Conservation (phyloP, 2,888 invertebrate species). For the Hirudinaria manillensis region DNA sequence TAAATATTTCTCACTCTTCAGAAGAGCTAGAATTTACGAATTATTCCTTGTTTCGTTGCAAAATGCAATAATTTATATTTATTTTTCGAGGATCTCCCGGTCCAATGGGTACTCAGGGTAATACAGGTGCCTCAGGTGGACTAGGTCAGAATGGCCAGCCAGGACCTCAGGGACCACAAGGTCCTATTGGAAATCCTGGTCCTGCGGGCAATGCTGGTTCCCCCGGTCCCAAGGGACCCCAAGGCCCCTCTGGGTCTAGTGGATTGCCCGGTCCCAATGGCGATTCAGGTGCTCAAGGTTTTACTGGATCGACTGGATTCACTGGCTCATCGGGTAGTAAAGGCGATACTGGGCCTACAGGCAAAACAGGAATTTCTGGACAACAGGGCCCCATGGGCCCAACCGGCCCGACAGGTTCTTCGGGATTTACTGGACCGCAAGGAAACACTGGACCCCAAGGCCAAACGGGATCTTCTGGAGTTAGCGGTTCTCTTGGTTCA, state of each 20-base stretch:
- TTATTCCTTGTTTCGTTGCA: too few species aligned
- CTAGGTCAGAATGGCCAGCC: conserved; percentile 20
- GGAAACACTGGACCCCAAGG: conserved; percentile 34
- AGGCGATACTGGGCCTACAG: conserved; percentile 33
- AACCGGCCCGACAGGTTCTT: conserved; percentile 32
- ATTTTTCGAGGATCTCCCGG: conserved; percentile 33
- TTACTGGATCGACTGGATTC: neutral
- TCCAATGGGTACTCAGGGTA: conserved; percentile 32
- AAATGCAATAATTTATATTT: too few species aligned
- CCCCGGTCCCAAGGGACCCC: conserved; percentile 31
- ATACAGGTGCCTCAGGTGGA: conserved; percentile 34
- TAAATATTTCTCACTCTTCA: too few species aligned
- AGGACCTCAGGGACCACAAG: conserved; percentile 35
- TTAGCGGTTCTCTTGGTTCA: conserved; percentile 40
- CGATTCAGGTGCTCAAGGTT: conserved; percentile 29
- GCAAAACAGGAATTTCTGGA: conserved; percentile 26
- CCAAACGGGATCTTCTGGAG: conserved; percentile 22
- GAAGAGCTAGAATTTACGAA: too few species aligned
- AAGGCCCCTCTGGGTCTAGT: conserved; percentile 25
- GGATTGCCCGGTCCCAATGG: conserved; percentile 16
- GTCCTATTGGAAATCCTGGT: conserved; percentile 26
- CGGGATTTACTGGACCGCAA: conserved; percentile 31
- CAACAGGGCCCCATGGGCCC: conserved; percentile 27
- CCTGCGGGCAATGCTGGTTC: conserved; percentile 32
- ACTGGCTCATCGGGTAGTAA: neutral